Conservation (phyloP, 2,888 invertebrate species). For the Andrena praecox region DNA sequence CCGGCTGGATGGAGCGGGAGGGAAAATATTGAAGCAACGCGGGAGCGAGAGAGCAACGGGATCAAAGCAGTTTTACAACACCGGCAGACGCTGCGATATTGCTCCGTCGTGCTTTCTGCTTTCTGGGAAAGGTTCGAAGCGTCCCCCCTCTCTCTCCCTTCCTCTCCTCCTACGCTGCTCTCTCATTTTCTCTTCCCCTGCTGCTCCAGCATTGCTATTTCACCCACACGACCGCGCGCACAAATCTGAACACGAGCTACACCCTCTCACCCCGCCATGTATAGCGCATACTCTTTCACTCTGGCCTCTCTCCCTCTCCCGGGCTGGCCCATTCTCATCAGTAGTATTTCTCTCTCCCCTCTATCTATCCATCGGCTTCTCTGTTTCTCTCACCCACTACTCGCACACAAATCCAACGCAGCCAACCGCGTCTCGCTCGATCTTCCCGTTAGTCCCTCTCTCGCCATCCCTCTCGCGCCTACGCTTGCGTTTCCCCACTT, state of each 20-base stretch:
- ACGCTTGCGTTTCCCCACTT: background rate
- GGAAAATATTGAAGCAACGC: background rate
- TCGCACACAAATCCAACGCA: conserved; percentile 32
- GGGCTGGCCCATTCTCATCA: conserved; percentile 41
- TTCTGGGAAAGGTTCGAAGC: conserved; percentile 67
- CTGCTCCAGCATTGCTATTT: conserved; percentile 25
- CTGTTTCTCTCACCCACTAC: conserved; percentile 8
- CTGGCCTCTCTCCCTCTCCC: background rate
- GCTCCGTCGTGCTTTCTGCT: conserved; percentile 74
- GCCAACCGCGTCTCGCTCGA: conserved; percentile 31
- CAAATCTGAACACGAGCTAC: conserved; percentile 42
- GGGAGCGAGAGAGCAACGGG: conserved; percentile 54
- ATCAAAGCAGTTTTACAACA: conserved; percentile 78
- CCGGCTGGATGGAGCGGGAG: background rate
- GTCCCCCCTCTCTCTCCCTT: conserved; percentile 43
- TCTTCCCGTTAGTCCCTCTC: conserved; percentile 9
- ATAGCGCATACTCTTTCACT: conserved; percentile 5
- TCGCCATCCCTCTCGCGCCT: conserved; percentile 12
- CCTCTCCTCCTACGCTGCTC: conserved; percentile 22
- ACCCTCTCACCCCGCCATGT: conserved; percentile 22
- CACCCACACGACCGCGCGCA: conserved; percentile 24
- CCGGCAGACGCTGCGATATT: conserved; percentile 71
- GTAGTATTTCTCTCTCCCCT: conserved; percentile 36
- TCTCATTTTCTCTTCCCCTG: conserved; percentile 30
- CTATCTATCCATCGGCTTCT: background rate